Evolutionary conservation across 2,797 vertebrate species (phyloP), one percentile per base, ranked within the genome.

Genomic region (Aphelocoma californica): DNA sequence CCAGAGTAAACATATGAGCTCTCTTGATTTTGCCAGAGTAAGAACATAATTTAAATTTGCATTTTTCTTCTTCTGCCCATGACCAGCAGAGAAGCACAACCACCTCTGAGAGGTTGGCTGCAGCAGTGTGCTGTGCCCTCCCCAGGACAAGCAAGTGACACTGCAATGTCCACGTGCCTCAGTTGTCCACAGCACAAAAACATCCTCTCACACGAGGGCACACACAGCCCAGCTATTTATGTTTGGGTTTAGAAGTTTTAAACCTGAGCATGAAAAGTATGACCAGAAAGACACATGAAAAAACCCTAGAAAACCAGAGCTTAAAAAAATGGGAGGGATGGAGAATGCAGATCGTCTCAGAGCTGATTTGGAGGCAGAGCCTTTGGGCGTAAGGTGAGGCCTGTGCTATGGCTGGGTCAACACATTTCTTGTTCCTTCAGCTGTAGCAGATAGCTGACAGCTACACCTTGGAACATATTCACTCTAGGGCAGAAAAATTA

Each of bases 121-220:
- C 48, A 71, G 21, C 48, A 8, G 8, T 50, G 15, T 18, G 19
- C 14, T 66, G 12, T 90, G 80, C n/a, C 7, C 23, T 53, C 8
- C 42, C 24, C 44, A 47, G 54, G 42, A 67, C 26, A 26, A 47
- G 36, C 16, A 81, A 44, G 42, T 7, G 44, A 23, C 47, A 5
- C 40, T 42, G 72, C 20, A 32, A 7, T 1, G 0, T 47, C 42
- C 62, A 4, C 0, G 1, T 51, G n/a, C 32, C 45, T 13, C 2
- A 2, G 20, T 44, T 78, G 24, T 16, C 57, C 29, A 15, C 21
- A 57, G 38, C 54, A 29, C 15, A 34, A 48, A 23, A 47, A 29
- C 23, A 6, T 23, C 34, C 40, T 70, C 44, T 54, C 47, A 16
- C 18, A 19, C 6, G 16, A 77, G 8, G 12, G 8, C 21, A 40